Base-by-base conservation (phyloP, 1,140 invertebrate genomes). In the Heliothis virescens region DNA sequence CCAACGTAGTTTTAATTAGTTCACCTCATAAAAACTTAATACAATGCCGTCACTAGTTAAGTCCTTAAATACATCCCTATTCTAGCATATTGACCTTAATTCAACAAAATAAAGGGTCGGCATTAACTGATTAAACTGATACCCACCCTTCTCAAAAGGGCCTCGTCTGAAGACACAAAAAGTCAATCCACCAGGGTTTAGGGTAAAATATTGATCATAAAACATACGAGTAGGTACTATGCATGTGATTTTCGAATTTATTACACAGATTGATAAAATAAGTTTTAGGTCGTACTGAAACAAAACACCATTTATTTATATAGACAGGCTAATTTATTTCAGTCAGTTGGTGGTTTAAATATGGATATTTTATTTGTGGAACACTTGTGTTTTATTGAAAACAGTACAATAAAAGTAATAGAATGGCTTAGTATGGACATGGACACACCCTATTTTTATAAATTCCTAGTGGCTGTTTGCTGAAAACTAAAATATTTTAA, bases 121-220 rank as follows among this genome's bases (percentile, higher is more conserved):
- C 82, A 83, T 83, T 83, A 83, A 83, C 82, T 83, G 82, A 83
- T 80, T 83, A 83, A 79, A 69, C 73, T 69, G 74, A 62, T 75
- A 62, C 47, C 55, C 74, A 81, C 79, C 82, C 82, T 79, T 83
- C 48, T 83, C 82, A 83, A 83, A 62, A 41, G 74, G 76, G 65
- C 18, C 74, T 73, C 48, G 50, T 52, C 65, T 53, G 34, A 65
- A 80, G 82, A 81, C 71, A 79, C 82, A 83, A 83, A 83, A 83
- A 80, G 76, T 63, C 60, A 50, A 67, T 74, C 60, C 71, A 21
- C 16, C 7, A n/a, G 16, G 48, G 18, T 52, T 63, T 12, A 50
- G 26, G 59, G 9, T 53, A 65, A 76, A 76, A 76, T 76, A 76
- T 65, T 76, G 74, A 76, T 76, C 60, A 76, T 76, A 76, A 76